A percentile compares a stretch with the other conserved stretches of the same genome.
These are phyloP conservation scores for Chaenogobius annularis DNA, from an alignment of 2,113 vertebrate genomes.

Conservation along the genomic window DNA sequence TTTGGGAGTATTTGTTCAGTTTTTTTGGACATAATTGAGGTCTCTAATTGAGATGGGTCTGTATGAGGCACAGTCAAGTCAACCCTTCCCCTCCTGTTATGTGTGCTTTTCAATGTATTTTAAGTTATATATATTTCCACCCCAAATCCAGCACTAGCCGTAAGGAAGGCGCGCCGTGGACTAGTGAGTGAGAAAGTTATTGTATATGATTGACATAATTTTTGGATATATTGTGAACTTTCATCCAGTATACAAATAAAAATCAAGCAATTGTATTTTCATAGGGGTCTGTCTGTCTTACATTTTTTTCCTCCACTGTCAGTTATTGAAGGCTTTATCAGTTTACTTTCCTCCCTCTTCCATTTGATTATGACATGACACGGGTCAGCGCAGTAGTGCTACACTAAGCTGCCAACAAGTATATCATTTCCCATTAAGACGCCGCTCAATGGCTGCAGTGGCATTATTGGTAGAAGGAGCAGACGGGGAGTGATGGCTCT, in stretches of 20 bases:
- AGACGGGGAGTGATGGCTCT: slow-evolving; percentile 64
- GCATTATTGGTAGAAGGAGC: slow-evolving; percentile 60
- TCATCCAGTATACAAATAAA: background rate
- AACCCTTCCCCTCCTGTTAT: too few relatives aligned
- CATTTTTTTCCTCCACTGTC: background rate
- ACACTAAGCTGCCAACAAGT: slow-evolving; percentile 67
- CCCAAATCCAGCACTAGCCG: too few relatives aligned
- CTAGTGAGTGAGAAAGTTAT: too few relatives aligned
- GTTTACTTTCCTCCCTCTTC: slow-evolving; percentile 27
- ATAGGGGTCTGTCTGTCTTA: background rate
- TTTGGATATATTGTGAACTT: too few relatives aligned
- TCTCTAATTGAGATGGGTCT: too few relatives aligned
- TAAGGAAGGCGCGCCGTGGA: too few relatives aligned
- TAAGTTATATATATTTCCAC: too few relatives aligned
- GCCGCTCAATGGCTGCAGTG: slow-evolving; percentile 50
- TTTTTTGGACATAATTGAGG: too few relatives aligned
- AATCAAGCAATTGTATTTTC: background rate
- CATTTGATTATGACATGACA: slow-evolving; percentile 65
- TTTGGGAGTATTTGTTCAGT: too few relatives aligned
- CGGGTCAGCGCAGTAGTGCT: slow-evolving; percentile 62
- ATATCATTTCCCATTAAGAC: slow-evolving; percentile 73
- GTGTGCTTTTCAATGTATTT: too few relatives aligned
- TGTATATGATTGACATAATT: too few relatives aligned
- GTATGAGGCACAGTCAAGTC: too few relatives aligned
- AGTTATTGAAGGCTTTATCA: background rate